These are phyloP conservation scores for Nebria brevicollis DNA, from an alignment of 2,888 invertebrate species.

Conservation along the genomic window DNA sequence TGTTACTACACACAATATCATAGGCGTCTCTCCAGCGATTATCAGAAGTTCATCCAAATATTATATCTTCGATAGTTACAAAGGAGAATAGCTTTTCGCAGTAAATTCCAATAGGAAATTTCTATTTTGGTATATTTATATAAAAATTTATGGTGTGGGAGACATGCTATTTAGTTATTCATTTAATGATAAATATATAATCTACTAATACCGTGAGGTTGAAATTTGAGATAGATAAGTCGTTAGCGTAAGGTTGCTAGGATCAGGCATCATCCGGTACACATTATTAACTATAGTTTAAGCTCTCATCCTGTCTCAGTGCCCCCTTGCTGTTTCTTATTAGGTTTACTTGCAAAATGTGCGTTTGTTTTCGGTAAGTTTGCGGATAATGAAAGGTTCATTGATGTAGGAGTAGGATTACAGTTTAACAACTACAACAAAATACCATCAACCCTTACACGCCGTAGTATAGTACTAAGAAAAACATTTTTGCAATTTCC, in stretches of 20 bases:
- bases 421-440: not conserved
- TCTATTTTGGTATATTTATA: no score
- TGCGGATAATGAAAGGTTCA: slow-evolving; percentile 1
- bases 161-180: not conserved
- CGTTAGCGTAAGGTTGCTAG: not conserved
- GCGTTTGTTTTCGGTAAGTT: not conserved
- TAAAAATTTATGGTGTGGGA: no score
- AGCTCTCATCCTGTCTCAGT: not conserved
- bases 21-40: no score
- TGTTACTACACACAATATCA: no score
- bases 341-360: not conserved
- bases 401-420: not conserved
- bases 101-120: no score
- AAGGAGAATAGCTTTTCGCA: no score
- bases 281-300: not conserved
- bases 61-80: no score
- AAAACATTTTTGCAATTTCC: no score
- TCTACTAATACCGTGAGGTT: not conserved
- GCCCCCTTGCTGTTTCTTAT: not conserved
- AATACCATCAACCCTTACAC: not conserved
- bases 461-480: not conserved
- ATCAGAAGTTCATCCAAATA: no score
- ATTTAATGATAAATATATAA: not conserved
- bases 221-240: not conserved
- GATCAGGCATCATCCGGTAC: not conserved